Percentiles rank a stretch among this genome's conserved stretches.
Evolutionary conservation across 1,140 invertebrate genomes (phyloP).

Genomic region (Papilio helenus): DNA sequence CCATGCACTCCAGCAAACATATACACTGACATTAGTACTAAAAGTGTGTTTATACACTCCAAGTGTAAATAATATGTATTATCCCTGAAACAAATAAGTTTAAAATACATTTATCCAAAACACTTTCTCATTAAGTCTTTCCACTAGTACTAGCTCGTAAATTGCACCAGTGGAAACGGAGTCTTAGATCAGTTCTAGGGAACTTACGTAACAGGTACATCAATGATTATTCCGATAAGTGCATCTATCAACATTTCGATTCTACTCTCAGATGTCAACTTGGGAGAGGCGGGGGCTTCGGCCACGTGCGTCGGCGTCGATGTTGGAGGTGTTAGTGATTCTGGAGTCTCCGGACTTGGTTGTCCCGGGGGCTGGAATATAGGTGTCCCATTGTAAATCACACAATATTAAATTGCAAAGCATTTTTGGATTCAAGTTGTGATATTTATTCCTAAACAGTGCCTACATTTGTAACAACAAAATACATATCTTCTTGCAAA

Average conservation of each 20-base stretch:
- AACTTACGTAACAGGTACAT: conserved; percentile 89
- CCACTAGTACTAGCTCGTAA: too few relatives aligned
- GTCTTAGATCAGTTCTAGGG: not conserved
- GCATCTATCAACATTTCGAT: conserved; percentile 87
- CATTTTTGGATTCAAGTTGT: too few relatives aligned
- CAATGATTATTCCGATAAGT: conserved; percentile 89
- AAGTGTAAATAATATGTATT: conserved; percentile 94
- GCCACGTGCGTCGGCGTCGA: not conserved
- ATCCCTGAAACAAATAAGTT: conserved; percentile 85
- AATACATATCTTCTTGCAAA: too few relatives aligned
- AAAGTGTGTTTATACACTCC: conserved; percentile 93
- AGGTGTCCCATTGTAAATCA: not conserved
- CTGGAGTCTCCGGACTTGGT: conserved; percentile 11
- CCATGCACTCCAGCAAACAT: conserved; percentile 88
- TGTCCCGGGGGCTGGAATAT: conserved; percentile 1
- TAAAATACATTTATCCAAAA: too few relatives aligned
- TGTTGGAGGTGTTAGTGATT: not conserved
- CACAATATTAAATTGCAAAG: too few relatives aligned
- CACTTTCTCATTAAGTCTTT: too few relatives aligned
- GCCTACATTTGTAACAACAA: too few relatives aligned
- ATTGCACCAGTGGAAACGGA: not conserved
- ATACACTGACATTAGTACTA: conserved; percentile 94
- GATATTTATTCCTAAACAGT: too few relatives aligned
- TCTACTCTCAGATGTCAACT: conserved; percentile 69
- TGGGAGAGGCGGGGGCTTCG: conserved; percentile 41